Evolutionary conservation across 1,140 invertebrate species (phyloP).

Genomic region (Aphaenogaster floridana): DNA sequence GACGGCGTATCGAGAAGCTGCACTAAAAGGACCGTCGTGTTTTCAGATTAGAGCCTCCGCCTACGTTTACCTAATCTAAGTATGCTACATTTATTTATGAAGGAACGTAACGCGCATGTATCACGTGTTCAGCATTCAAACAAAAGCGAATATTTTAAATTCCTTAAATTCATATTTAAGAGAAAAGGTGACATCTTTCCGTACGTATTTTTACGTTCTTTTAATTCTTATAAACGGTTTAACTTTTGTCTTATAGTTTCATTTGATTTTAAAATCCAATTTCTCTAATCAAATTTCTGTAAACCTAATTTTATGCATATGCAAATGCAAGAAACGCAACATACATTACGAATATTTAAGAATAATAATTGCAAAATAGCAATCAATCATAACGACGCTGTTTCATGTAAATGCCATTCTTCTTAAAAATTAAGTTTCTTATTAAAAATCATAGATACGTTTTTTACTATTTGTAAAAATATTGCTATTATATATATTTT

Average conservation of each 20-base stretch:
- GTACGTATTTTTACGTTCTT: not conserved
- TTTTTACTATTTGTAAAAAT: not conserved
- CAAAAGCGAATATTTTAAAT: not conserved
- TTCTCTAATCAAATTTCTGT: not conserved
- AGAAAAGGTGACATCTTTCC: not conserved
- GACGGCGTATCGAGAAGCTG: slow-evolving; percentile 53
- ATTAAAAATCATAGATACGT: slow-evolving; percentile 3
- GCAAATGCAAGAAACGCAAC: not conserved
- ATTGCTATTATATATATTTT: not conserved
- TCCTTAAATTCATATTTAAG: not conserved
- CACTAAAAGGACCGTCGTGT: slow-evolving; percentile 78
- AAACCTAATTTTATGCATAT: not conserved
- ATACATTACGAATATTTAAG: not conserved
- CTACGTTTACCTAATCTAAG: slow-evolving; percentile 25
- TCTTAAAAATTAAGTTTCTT: not conserved
- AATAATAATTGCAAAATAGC: not conserved
- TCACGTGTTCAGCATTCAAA: not conserved
- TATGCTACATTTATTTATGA: slow-evolving; percentile 34
- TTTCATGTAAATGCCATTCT: not conserved
- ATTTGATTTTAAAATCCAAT: not conserved
- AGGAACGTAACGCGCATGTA: not conserved
- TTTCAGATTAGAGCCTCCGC: slow-evolving; percentile 76
- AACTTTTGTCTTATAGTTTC: not conserved
- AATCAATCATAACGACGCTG: not conserved
- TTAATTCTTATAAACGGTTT: not conserved